Conservation (phyloP, 2,797 vertebrate species). For the Alcedo atthis region DNA sequence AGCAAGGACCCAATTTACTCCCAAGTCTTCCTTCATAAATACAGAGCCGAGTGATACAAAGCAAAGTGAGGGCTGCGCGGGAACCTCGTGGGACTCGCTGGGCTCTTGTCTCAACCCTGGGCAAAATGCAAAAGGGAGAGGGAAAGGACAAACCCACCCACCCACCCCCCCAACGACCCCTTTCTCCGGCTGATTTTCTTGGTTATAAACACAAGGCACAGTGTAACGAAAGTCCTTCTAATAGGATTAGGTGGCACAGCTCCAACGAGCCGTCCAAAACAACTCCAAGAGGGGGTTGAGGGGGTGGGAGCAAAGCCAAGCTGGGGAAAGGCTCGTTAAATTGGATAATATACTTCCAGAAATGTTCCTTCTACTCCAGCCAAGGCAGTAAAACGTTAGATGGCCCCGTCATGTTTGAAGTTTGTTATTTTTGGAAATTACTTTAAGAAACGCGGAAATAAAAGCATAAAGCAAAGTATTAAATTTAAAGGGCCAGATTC, state of each 20-base stretch:
- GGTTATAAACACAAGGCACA: constrained; percentile 52
- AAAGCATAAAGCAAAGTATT: constrained; percentile 60
- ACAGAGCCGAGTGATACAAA: neutral
- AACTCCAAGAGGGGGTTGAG: constrained; percentile 21
- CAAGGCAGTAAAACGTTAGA: constrained; percentile 66
- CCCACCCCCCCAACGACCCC: neutral
- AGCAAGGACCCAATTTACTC: constrained; percentile 46
- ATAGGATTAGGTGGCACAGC: constrained; percentile 55
- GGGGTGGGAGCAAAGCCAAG: constrained; percentile 43
- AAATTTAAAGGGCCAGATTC: constrained; percentile 68
- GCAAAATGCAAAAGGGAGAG: neutral
- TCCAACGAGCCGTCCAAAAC: constrained; percentile 56
- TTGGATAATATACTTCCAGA: constrained; percentile 60
- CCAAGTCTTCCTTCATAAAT: constrained; percentile 26
- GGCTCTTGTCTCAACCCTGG: neutral
- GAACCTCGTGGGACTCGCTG: neutral
- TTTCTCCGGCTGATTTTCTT: neutral
- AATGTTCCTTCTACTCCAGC: constrained; percentile 59
- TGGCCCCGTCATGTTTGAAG: constrained; percentile 59
- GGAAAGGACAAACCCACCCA: neutral
- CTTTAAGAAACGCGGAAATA: constrained; percentile 62
- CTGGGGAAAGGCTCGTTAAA: constrained; percentile 57
- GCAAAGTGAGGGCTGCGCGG: neutral
- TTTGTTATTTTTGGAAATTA: constrained; percentile 66
- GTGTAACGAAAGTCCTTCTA: constrained; percentile 60